Evolutionary conservation across 2,113 vertebrate species (phyloP).

Genomic region (Danionella cerebrum): DNA sequence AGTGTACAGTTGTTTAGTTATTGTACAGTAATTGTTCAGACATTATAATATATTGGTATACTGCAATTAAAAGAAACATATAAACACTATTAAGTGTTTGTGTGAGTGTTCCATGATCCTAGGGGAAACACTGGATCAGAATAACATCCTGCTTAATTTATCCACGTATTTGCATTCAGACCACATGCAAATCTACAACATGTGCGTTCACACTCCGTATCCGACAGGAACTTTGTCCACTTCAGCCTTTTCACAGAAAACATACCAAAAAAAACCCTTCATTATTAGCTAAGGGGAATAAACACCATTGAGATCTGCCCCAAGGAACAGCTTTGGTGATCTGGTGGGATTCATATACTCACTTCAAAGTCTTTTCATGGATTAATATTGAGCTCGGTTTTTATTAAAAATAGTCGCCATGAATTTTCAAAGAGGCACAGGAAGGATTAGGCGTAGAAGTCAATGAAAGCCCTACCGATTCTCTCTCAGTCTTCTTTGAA

Average conservation of each 20-base stretch:
- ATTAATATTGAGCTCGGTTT: slow-evolving; percentile 35
- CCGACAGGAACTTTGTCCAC: slow-evolving; percentile 19
- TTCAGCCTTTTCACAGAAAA: not conserved
- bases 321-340: slow-evolving; percentile 30
- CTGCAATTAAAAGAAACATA: too few species aligned
- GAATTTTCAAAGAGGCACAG: slow-evolving; percentile 32
- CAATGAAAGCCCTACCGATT: slow-evolving; percentile 68
- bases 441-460: slow-evolving; percentile 5
- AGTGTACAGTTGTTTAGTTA: too few species aligned
- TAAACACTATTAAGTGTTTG: too few species aligned
- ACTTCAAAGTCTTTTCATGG: slow-evolving; percentile 37
- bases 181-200: not conserved
- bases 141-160: too few species aligned
- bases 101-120: too few species aligned
- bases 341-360: slow-evolving; percentile 53
- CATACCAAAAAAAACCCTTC: too few species aligned
- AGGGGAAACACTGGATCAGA: too few species aligned
- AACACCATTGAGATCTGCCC: too few species aligned
- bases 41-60: too few species aligned
- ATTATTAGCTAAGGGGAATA: too few species aligned
- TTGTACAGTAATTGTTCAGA: too few species aligned
- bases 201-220: too few species aligned
- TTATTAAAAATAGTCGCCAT: slow-evolving; percentile 55
- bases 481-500: slow-evolving; percentile 69
- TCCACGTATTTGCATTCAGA: not conserved